Evolutionary conservation across 2,113 vertebrate species (phyloP).

Genomic region (Nansenia antarctica): DNA sequence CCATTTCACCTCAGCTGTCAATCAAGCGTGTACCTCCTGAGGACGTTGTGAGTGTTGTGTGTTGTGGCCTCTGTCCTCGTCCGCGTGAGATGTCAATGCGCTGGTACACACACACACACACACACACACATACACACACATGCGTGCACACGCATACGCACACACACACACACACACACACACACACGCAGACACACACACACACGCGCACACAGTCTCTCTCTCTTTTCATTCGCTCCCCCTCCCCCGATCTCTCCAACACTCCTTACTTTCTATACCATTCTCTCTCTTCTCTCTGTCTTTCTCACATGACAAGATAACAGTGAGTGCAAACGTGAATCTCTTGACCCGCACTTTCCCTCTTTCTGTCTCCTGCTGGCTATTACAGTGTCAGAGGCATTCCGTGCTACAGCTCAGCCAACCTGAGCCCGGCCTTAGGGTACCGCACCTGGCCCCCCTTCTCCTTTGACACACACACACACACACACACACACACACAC

Average conservation of each 20-base stretch:
- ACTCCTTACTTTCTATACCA: neutral
- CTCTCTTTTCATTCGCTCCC: neutral
- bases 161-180: too few relatives aligned
- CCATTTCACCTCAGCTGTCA: conserved; percentile 8
- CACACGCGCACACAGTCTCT: too few relatives aligned
- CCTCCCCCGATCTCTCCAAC: neutral
- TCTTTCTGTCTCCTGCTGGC: conserved; percentile 1
- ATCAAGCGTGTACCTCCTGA: neutral
- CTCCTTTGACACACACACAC: conserved; percentile 9
- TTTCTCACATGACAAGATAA: conserved; percentile 3
- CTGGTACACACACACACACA: neutral
- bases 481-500: conserved; percentile 12
- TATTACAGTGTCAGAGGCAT: conserved; percentile 5
- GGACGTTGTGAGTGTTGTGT: neutral
- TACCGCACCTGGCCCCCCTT: conserved; percentile 23
- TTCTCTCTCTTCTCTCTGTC: conserved; percentile 21
- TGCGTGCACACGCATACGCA: too few relatives aligned
- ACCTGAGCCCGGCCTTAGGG: conserved; percentile 31
- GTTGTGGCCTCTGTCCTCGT: neutral
- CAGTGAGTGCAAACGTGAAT: conserved; percentile 15
- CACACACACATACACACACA: neutral
- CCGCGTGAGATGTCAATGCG: neutral
- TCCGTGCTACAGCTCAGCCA: conserved; percentile 20
- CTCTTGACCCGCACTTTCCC: conserved; percentile 21
- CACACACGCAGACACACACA: too few relatives aligned